phyloP scores from a whole-genome alignment of 2,797 vertebrate genomes.

The Pampus argenteus region DNA sequence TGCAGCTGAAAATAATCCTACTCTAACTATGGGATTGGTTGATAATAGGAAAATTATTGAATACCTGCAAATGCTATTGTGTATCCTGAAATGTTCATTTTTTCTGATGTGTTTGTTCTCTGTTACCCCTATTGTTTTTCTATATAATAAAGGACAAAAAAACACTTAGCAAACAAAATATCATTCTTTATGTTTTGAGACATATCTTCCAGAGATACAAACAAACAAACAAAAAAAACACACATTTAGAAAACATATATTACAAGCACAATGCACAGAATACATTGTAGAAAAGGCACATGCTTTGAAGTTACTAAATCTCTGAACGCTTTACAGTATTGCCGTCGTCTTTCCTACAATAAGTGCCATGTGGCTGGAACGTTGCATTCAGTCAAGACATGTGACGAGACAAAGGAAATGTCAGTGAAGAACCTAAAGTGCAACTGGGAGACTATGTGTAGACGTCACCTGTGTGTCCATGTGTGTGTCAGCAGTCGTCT shows the following conservation, averaged over 20 bases:
- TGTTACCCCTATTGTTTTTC: background rate
- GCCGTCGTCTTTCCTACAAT: constrained; percentile 49
- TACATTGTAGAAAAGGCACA: constrained; percentile 53
- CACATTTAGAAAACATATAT: constrained; percentile 62
- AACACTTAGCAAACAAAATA: constrained; percentile 48
- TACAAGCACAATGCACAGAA: constrained; percentile 34
- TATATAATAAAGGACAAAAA: constrained; percentile 14
- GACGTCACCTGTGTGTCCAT: constrained; percentile 22
- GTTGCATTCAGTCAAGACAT: constrained; percentile 33
- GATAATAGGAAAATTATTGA: no score
- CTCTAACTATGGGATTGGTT: no score
- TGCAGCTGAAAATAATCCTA: no score
- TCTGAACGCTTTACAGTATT: constrained; percentile 35
- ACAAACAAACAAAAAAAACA: constrained; percentile 62
- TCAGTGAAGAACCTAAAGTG: constrained; percentile 41
- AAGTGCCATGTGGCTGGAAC: constrained; percentile 61
- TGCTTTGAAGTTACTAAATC: constrained; percentile 40
- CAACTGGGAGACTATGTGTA: constrained; percentile 16
- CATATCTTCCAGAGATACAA: constrained; percentile 67
- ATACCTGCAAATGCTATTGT: background rate
- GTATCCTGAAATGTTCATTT: background rate
- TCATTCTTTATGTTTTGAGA: constrained; percentile 44
- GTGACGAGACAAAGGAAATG: constrained; percentile 46
- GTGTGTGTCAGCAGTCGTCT: constrained; percentile 13
- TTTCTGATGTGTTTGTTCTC: background rate